phyloP scores from a whole-genome alignment of 2,113 vertebrate species.

The Acinonyx jubatus region DNA sequence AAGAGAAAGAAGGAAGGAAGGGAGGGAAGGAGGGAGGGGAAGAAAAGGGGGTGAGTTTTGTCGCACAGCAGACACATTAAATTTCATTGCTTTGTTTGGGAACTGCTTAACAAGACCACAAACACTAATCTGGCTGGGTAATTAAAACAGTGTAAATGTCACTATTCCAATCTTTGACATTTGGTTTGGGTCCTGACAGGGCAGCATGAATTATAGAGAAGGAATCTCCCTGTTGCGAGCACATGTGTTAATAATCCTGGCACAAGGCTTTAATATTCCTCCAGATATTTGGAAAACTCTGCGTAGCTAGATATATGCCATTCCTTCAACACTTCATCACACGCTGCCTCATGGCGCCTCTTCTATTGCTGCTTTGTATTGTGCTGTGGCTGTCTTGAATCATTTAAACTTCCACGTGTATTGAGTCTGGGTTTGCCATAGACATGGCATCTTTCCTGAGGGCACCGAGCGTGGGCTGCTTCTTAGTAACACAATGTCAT shows the following conservation, averaged over 20 bases:
- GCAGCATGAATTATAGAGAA: conserved; percentile 74
- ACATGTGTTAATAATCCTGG: conserved; percentile 7
- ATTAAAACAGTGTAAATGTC: conserved; percentile 86
- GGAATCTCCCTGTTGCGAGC: conserved; percentile 56
- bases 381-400: background rate
- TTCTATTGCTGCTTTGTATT: background rate
- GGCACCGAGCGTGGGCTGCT: background rate
- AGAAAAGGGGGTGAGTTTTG: background rate
- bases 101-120: conserved; percentile 79
- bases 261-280: background rate
- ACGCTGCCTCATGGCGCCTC: fast-evolving
- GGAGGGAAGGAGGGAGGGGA: background rate
- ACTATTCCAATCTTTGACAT: conserved; percentile 78
- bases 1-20: too few relatives aligned
- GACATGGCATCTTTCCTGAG: background rate
- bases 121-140: conserved; percentile 83
- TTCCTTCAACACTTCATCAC: background rate
- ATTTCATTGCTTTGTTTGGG: conserved; percentile 81
- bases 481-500: background rate
- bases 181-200: conserved; percentile 80
- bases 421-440: background rate
- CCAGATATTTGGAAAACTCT: background rate
- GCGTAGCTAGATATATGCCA: background rate
- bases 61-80: conserved; percentile 68
- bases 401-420: background rate